Evolutionary conservation across 2,888 invertebrate species (phyloP).

Genomic region (Macrosoma leucophasiata): DNA sequence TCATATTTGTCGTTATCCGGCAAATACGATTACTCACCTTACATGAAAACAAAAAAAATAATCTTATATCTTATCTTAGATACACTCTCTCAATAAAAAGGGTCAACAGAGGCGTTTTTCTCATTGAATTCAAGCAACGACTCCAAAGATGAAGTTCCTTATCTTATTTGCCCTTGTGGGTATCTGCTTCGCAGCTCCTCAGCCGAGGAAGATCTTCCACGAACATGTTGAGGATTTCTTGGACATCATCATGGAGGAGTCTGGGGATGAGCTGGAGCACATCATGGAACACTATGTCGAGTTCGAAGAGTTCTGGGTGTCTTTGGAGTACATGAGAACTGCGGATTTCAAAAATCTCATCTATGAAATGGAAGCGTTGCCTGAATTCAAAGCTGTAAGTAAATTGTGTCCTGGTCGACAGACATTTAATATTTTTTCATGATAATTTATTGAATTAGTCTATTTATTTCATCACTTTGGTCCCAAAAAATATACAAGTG

Average conservation of each 20-base stretch:
- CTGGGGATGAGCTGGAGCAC: constrained; percentile 31
- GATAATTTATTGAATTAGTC: too few species aligned
- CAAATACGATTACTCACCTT: too few species aligned
- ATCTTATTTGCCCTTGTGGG: constrained; percentile 37
- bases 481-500: too few species aligned
- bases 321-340: constrained; percentile 39
- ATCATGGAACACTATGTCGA: constrained; percentile 38
- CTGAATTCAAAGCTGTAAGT: constrained; percentile 56
- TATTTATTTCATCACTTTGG: too few species aligned
- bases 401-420: too few species aligned
- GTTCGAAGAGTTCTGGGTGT: constrained; percentile 42
- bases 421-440: too few species aligned
- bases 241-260: constrained; percentile 36
- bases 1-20: too few species aligned
- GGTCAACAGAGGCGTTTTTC: neutral
- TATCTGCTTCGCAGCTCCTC: constrained; percentile 40
- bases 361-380: constrained; percentile 50
- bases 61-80: too few species aligned
- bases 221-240: constrained; percentile 53
- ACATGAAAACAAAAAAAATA: too few species aligned
- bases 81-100: too few species aligned
- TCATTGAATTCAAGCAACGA: constrained; percentile 25
- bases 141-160: constrained; percentile 40
- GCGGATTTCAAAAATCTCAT: constrained; percentile 44
- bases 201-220: constrained; percentile 50